Percentiles rank a stretch among this genome's conserved stretches.
phyloP scores from a whole-genome alignment of 1,140 invertebrate genomes.

The Paraescarpia echinospica region DNA sequence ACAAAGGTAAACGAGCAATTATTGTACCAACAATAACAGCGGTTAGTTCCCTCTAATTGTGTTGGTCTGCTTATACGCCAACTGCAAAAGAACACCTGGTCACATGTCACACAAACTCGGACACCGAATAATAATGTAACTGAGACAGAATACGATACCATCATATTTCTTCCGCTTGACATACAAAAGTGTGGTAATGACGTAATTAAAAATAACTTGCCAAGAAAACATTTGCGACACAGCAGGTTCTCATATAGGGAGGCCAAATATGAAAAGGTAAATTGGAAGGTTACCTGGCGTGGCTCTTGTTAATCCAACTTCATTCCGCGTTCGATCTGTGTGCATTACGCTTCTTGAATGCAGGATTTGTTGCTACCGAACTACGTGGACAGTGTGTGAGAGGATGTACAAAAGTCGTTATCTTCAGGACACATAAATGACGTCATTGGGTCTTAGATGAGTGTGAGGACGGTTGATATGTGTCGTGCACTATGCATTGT shows the following conservation, averaged over 20 bases:
- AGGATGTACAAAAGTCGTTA: not conserved
- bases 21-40: no score
- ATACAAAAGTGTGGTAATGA: not conserved
- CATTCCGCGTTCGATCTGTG: not conserved
- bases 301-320: not conserved
- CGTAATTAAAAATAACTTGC: not conserved
- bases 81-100: no score
- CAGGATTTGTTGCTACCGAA: not conserved
- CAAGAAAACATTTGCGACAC: not conserved
- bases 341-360: not conserved
- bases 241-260: not conserved
- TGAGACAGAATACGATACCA: no score
- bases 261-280: not conserved
- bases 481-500: not conserved
- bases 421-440: not conserved
- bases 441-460: not conserved
- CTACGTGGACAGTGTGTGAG: not conserved
- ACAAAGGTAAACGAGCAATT: no score
- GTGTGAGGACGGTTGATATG: not conserved
- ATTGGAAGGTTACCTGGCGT: not conserved
- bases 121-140: no score
- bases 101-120: no score
- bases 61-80: no score
- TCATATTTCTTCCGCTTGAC: no score
- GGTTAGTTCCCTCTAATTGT: no score